Evolutionary conservation across 2,113 vertebrate species (phyloP).

Genomic region (Ciconia maguari): DNA sequence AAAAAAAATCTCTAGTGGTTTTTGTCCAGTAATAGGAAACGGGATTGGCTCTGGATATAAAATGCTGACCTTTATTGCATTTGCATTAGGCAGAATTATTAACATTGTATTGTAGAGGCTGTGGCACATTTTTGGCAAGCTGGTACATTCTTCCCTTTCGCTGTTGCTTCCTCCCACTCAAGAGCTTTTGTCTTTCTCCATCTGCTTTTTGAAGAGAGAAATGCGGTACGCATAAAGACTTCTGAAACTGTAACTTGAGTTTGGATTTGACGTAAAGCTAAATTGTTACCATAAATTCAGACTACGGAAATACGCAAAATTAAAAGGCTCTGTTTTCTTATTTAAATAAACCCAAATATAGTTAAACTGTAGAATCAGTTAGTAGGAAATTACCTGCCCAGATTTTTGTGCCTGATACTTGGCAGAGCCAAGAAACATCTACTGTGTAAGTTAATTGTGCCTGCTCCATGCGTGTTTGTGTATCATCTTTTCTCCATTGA

Average conservation of each 20-base stretch:
- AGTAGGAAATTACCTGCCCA: background rate
- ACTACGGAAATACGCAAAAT: background rate
- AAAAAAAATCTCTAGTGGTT: background rate
- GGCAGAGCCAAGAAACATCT: background rate
- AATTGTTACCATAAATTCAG: background rate
- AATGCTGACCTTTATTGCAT: slow-evolving; percentile 33
- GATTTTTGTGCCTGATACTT: background rate
- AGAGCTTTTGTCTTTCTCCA: slow-evolving; percentile 51
- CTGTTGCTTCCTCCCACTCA: slow-evolving; percentile 41
- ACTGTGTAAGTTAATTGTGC: background rate
- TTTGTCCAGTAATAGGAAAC: slow-evolving; percentile 10
- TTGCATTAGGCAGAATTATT: slow-evolving; percentile 51
- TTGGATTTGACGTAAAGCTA: background rate
- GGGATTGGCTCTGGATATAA: slow-evolving; percentile 5
- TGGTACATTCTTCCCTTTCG: slow-evolving; percentile 49
- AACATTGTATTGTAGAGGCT: slow-evolving; percentile 23
- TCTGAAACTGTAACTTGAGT: background rate
- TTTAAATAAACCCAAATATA: background rate
- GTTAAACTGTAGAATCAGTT: background rate
- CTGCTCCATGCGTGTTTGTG: background rate
- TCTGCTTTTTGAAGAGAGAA: slow-evolving; percentile 41
- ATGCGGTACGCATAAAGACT: background rate
- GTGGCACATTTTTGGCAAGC: slow-evolving; percentile 61
- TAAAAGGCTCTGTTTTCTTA: background rate
- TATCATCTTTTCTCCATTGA: background rate